Evolutionary conservation across 2,113 vertebrate genomes (phyloP).

Genomic region (Acanthisitta chloris): DNA sequence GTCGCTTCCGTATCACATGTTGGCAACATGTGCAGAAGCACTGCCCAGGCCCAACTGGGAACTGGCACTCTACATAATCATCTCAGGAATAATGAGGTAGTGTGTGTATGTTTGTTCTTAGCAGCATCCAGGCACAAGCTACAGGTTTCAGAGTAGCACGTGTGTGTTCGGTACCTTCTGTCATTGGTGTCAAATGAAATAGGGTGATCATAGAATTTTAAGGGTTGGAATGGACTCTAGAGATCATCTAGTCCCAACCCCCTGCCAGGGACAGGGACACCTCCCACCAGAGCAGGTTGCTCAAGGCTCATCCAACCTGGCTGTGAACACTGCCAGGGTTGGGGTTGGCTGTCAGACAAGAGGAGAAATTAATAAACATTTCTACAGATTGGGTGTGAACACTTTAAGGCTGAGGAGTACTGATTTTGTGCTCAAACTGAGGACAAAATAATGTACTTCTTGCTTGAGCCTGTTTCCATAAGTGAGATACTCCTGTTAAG

Average conservation of each 20-base stretch:
- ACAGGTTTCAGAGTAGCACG: not conserved
- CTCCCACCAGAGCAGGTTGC: no score
- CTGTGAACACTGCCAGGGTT: no score
- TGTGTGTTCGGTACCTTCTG: not conserved
- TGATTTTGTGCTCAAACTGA: not conserved
- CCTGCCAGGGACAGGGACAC: no score
- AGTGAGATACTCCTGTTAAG: not conserved
- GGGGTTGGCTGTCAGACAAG: no score
- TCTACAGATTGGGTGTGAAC: not conserved
- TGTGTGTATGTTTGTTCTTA: not conserved
- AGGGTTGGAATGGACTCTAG: no score
- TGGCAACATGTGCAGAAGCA: constrained; percentile 91
- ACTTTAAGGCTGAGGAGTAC: not conserved
- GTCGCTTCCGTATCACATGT: constrained; percentile 96
- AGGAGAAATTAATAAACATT: not conserved
- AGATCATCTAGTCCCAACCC: no score
- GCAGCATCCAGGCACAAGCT: rapidly evolving
- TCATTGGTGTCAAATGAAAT: not conserved
- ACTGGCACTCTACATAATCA: constrained; percentile 89
- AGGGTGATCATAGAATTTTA: no score
- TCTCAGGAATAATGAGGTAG: constrained; percentile 96
- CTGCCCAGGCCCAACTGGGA: constrained; percentile 96
- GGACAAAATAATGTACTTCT: not conserved
- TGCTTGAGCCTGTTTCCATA: not conserved
- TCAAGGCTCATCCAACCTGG: no score